These are phyloP conservation scores for Uropsilus gracilis DNA, from an alignment of 2,113 vertebrate species.

Conservation along the genomic window DNA sequence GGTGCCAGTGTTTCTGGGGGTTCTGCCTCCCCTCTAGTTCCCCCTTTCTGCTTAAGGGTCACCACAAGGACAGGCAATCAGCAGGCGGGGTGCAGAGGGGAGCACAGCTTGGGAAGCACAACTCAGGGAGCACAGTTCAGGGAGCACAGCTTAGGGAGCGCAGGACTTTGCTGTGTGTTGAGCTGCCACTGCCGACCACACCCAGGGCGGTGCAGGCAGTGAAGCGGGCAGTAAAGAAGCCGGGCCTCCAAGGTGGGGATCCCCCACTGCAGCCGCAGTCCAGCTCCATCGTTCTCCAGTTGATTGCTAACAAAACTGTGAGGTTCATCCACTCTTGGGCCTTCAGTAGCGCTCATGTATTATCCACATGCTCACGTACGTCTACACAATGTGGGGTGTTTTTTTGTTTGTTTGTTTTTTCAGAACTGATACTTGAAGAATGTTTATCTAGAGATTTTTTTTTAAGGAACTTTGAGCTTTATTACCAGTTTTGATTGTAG, in stretches of 20 bases:
- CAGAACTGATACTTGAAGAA: not conserved
- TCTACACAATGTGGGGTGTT: not conserved
- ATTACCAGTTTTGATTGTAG: not conserved
- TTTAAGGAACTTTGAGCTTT: not conserved
- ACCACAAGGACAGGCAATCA: not conserved
- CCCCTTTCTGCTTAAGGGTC: not conserved
- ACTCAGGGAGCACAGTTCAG: too few relatives aligned
- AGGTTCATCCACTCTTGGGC: not conserved
- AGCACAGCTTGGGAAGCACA: not conserved
- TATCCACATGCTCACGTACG: accelerated
- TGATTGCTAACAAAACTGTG: not conserved
- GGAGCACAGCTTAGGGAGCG: not conserved
- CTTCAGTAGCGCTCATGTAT: not conserved
- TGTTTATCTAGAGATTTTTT: not conserved
- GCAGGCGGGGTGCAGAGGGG: not conserved
- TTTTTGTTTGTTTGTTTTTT: too few relatives aligned
- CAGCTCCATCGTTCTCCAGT: not conserved
- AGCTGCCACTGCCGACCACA: not conserved
- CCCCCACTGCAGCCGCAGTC: not conserved
- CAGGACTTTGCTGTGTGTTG: not conserved
- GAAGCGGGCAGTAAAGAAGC: not conserved
- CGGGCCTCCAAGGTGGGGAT: not conserved
- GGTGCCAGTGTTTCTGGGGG: not conserved
- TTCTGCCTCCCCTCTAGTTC: not conserved
- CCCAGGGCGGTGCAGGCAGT: not conserved